Percentiles rank a stretch among this genome's conserved stretches.
phyloP scores from a whole-genome alignment of 2,113 vertebrate genomes.

The Uropsilus gracilis region DNA sequence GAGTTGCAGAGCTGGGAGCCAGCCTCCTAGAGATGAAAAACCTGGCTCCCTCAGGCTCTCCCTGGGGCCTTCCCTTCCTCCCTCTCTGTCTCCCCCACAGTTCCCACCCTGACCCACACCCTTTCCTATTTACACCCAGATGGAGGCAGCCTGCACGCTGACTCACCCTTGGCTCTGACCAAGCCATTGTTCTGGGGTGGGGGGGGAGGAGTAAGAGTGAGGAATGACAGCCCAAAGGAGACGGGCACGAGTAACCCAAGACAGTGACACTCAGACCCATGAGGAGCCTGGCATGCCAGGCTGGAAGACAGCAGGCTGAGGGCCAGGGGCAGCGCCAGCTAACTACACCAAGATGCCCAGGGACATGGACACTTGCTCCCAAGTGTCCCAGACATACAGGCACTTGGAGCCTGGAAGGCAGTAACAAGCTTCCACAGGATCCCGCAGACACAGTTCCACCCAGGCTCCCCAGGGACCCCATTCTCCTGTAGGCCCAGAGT shows the following conservation, averaged over 20 bases:
- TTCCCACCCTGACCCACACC: conserved; percentile 76
- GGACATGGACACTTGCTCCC: background rate
- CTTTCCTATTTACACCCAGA: conserved; percentile 83
- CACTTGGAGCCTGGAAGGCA: background rate
- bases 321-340: background rate
- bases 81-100: background rate
- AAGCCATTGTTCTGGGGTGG: conserved; percentile 75
- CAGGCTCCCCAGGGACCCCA: no score
- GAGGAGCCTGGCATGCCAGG: background rate
- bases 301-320: background rate
- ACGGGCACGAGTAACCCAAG: conserved; percentile 10
- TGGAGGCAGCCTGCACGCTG: conserved; percentile 68
- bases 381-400: conserved; percentile 13
- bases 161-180: conserved; percentile 79
- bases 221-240: background rate
- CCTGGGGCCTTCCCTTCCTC: background rate
- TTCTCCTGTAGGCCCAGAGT: no score
- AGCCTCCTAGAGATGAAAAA: background rate
- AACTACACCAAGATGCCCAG: background rate
- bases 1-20: background rate
- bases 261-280: conserved; percentile 8
- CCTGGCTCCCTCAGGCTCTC: background rate
- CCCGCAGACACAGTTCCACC: background rate
- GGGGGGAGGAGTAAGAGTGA: conserved; percentile 17
- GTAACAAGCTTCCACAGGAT: background rate